Conservation (phyloP, 2,888 invertebrate species). For the Nesidiocoris tenuis region DNA sequence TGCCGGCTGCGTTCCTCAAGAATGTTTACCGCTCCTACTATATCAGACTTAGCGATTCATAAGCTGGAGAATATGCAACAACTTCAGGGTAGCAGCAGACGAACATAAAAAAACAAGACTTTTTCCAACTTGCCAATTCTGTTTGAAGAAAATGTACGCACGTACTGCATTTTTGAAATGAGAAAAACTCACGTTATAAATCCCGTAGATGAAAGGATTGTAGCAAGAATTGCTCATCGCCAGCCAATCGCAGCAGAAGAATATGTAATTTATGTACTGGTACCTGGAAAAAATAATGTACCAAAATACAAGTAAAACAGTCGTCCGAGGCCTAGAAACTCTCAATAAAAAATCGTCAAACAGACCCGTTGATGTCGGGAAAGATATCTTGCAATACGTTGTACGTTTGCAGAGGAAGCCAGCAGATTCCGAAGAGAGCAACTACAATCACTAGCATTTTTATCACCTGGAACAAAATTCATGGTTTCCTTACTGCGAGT, state of each 20-base stretch:
- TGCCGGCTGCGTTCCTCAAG: not conserved
- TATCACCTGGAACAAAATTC: constrained; percentile 74
- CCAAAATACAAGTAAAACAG: too few species aligned
- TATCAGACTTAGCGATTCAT: too few species aligned
- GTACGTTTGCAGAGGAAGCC: constrained; percentile 77
- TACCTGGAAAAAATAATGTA: constrained; percentile 65
- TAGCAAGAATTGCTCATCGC: constrained; percentile 88
- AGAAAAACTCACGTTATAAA: constrained; percentile 85
- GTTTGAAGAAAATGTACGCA: too few species aligned
- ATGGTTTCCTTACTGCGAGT: not conserved
- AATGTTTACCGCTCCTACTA: not conserved
- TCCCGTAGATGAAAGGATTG: constrained; percentile 87
- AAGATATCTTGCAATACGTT: constrained; percentile 70
- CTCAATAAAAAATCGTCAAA: not conserved
- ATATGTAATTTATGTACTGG: constrained; percentile 78
- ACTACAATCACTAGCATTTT: constrained; percentile 87
- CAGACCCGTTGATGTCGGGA: constrained; percentile 67
- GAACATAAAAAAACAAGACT: too few species aligned
- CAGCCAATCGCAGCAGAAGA: constrained; percentile 84
- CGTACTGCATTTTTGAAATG: too few species aligned
- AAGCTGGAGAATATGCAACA: constrained; percentile 24
- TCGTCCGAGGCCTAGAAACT: not conserved
- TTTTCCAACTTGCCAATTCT: too few species aligned
- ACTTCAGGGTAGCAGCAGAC: too few species aligned
- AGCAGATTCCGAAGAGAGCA: constrained; percentile 76